phyloP scores from a whole-genome alignment of 2,888 invertebrate genomes.

The Eledona agricola region DNA sequence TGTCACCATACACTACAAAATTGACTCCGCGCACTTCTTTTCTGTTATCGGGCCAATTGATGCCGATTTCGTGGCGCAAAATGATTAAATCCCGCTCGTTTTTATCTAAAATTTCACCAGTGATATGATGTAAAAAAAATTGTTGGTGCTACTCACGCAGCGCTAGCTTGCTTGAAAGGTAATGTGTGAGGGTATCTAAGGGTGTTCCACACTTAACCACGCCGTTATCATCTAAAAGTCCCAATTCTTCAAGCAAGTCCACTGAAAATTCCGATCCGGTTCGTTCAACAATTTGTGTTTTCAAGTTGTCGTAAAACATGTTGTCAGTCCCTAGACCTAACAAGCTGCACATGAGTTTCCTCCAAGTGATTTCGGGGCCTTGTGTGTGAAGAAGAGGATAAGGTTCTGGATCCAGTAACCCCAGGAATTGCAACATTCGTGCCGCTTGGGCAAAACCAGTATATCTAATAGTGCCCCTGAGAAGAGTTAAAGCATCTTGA shows the following conservation, averaged over 20 bases:
- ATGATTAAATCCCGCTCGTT: constrained; percentile 94
- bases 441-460: constrained; percentile 89
- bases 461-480: constrained; percentile 94
- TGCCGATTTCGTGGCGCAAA: constrained; percentile 91
- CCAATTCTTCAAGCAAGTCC: constrained; percentile 84
- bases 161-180: constrained; percentile 81
- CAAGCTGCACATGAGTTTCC: constrained; percentile 81
- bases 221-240: constrained; percentile 83
- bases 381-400: constrained; percentile 92
- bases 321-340: constrained; percentile 84
- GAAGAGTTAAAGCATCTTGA: constrained; percentile 83
- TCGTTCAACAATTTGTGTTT: constrained; percentile 81
- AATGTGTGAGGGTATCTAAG: constrained; percentile 91
- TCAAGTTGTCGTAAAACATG: constrained; percentile 93
- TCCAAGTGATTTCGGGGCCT: constrained; percentile 97
- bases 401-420: constrained; percentile 84
- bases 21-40: constrained; percentile 84
- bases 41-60: constrained; percentile 89
- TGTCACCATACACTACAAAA: constrained; percentile 89
- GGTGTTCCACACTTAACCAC: constrained; percentile 88
- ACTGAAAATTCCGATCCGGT: constrained; percentile 77
- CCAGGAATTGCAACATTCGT: constrained; percentile 85
- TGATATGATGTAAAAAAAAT: constrained; percentile 5
- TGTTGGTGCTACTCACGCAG: constrained; percentile 68
- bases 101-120: constrained; percentile 61